These are phyloP conservation scores for Echinops telfairi DNA, from an alignment of 2,113 vertebrate species.

Conservation along the genomic window DNA sequence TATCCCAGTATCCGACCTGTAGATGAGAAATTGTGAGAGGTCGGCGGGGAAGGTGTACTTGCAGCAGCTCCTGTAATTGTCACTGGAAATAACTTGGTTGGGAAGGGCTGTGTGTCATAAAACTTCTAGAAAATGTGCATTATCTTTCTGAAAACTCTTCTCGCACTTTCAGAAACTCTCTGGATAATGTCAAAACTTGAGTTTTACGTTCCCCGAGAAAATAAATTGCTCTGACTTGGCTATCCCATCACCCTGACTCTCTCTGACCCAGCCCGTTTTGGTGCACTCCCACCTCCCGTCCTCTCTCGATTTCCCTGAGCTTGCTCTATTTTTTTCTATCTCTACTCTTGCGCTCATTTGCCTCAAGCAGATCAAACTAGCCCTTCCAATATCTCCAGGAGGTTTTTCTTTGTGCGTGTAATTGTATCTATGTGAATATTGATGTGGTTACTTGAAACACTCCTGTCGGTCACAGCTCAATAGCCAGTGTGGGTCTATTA, in stretches of 20 bases:
- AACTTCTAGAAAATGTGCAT: constrained; percentile 5
- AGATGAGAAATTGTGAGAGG: background rate
- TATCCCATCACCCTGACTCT: background rate
- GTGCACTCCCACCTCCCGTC: background rate
- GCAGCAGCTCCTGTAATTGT: background rate
- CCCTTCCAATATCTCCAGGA: background rate
- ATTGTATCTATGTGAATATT: constrained; percentile 31
- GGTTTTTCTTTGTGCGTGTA: background rate
- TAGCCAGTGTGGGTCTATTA: background rate
- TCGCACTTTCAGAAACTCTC: background rate
- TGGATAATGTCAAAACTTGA: background rate
- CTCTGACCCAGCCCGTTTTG: background rate
- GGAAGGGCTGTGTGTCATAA: background rate
- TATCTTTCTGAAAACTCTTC: background rate
- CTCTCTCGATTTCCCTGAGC: background rate
- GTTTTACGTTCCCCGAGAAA: background rate
- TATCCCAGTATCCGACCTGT: background rate
- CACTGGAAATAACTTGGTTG: background rate
- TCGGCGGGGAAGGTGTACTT: too few relatives aligned
- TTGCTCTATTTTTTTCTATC: background rate
- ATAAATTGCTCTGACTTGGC: background rate
- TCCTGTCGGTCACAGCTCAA: background rate
- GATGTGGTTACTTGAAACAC: background rate
- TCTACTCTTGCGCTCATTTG: background rate
- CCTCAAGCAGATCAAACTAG: constrained; percentile 28